Evolutionary conservation across 1,140 invertebrate genomes (phyloP), one percentile per base, ranked within the genome.

Genomic region (Trachymyrmex cornetzi): DNA sequence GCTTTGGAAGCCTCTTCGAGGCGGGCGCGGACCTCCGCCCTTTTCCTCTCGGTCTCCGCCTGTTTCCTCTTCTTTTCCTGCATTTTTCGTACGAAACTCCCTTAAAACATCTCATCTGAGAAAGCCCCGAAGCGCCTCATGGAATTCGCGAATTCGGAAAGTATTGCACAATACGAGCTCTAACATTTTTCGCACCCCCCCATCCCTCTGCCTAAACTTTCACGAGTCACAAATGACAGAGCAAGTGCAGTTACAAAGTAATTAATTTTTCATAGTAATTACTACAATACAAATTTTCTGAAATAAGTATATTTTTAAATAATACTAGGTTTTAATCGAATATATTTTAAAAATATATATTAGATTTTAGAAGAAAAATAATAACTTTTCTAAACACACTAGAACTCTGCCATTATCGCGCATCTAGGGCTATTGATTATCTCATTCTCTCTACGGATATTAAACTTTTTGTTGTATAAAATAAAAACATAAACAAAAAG

Each of bases 1-100:
- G 98, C 98, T 95, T 98, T 98, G 95, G 98, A 98, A 95, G 98
- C 98, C 95, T 99, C 98, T 96, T 99, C 98, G 96, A 99, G 98
- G 94, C 98, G 98, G 96, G 98, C 98, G 95, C 98, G 97, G 95
- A 99, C 98, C 96, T 99, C 98, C 94, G 98, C 98, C 96, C 98
- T 98, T 96, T 98, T 99, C 96, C 98, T 97, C 96, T 99, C 98
- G 95, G 98, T 98, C 95, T 98, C 98, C 94, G 97, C 97, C 96
- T 98, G 98, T 96, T 98, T 98, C 96, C 97, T 98, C 97, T 98
- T 98, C 97, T 98, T 98, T 97, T 98, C 98, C 97, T 98, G 94
- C 77, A 95, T 94, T 93, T 93, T 89, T 67, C 86, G 89, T 91
- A 88, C 85, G 88, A 93, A 92, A 89, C 77, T 88, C 55, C 86